Base-by-base conservation (phyloP, 53 echinoderm and acorn worm genomes). In the Crossaster papposus region DNA sequence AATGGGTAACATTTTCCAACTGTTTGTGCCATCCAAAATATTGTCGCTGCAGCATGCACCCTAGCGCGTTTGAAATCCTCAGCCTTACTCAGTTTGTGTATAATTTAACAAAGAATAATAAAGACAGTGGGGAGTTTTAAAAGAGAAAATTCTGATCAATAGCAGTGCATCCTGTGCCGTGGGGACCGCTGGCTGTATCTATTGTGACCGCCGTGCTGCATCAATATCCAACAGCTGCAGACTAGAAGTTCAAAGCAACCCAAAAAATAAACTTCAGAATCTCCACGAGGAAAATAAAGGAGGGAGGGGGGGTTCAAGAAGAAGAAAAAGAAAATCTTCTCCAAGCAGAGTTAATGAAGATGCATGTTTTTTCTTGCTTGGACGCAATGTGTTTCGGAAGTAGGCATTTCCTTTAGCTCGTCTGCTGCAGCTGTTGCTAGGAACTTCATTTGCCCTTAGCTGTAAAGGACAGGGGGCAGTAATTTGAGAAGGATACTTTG, bases 201-300 rank as follows among this genome's bases (percentile, higher is more conserved):
- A 65, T 82, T 82, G 82, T 82, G 82, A 37, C 65, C 4, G 6
- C 36, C 36, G 22, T 82, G 14, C 65, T 64, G 14, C 82, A 68
- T 82, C 82, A 38, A 82, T 82, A 82, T 36, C 64, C 37, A 82
- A 82, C 82, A 82, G 68, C 82, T 82, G 82, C 82, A 65, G n/a
- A n/a, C n/a, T n/a, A 82, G 26, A 17, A 82, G 82, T 82, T 82
- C 64, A 82, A n/a, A 36, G 65, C 82, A 82, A 82, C 34, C 64
- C n/a, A n/a, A 65, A 82, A 82, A 82, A 82, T 64, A 68, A 82
- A 82, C 82, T 82, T 65, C 36, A 36, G 51, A 82, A 64, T 65
- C 82, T 82, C 82, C 36, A 34, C 12, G 15, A 73, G 74, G 74
- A 18, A 13, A 62, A 62, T 63, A 44, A 7, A 44, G 44, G 9